phyloP scores from a whole-genome alignment of 2,888 invertebrate genomes.

The Clusia tigrina region DNA sequence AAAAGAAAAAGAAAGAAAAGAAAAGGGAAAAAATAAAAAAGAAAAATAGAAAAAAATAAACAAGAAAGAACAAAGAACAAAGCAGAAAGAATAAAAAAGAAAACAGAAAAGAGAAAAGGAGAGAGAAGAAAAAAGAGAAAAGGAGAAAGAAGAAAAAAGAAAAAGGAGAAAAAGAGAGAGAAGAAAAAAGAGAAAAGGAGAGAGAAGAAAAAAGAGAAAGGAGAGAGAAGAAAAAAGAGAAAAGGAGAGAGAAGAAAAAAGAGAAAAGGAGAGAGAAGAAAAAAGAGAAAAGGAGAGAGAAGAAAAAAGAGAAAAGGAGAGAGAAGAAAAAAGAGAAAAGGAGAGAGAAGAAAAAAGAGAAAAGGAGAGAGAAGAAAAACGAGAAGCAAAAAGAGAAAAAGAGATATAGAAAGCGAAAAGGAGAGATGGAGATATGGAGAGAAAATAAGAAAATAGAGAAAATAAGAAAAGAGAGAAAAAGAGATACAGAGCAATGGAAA shows the following conservation, averaged over 20 bases:
- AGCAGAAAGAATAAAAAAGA: not conserved
- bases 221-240: conserved; percentile 27
- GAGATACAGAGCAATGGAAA: too few species aligned
- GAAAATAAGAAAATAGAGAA: too few species aligned
- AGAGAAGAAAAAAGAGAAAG: conserved; percentile 28
- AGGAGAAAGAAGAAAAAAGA: conserved; percentile 38
- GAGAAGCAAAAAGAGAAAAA: too few species aligned
- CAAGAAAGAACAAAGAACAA: not conserved
- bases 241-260: conserved; percentile 25
- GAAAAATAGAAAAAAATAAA: not conserved
- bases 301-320: not conserved
- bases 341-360: too few species aligned
- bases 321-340: conserved; percentile 14
- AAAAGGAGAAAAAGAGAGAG: conserved; percentile 44
- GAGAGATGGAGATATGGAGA: too few species aligned
- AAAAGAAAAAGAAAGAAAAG: not conserved
- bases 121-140: not conserved
- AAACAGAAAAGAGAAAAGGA: not conserved
- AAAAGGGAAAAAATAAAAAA: not conserved
- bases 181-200: conserved; percentile 42
- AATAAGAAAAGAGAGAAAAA: too few species aligned
- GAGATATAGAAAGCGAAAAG: too few species aligned
- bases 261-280: conserved; percentile 23
- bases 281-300: conserved; percentile 9
- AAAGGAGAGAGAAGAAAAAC: too few species aligned